phyloP scores from a whole-genome alignment of 2,797 vertebrate species.

The Myiotriccus ornatus region DNA sequence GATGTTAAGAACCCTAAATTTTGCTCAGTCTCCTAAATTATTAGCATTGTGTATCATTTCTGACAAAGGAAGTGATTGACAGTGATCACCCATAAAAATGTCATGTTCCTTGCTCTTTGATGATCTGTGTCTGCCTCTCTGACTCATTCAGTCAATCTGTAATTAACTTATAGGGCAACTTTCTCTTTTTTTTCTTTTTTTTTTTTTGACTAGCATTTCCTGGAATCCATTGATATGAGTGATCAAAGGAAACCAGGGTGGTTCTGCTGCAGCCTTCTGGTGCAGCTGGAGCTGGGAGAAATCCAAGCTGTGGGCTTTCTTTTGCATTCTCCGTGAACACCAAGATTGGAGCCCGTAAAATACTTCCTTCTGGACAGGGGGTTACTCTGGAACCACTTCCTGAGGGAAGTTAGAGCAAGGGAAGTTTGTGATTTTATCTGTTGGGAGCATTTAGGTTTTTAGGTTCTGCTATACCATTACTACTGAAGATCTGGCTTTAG shows the following conservation, averaged over 20 bases:
- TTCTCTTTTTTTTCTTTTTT: background rate
- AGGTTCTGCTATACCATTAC: background rate
- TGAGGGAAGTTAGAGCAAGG: background rate
- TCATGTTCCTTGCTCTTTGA: background rate
- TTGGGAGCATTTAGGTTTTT: background rate
- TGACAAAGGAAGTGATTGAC: background rate
- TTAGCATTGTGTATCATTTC: background rate
- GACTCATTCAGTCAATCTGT: background rate
- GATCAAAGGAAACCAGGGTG: background rate
- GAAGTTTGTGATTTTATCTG: background rate
- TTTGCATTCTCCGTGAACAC: background rate
- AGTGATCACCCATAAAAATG: background rate
- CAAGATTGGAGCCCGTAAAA: background rate
- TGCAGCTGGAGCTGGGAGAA: background rate
- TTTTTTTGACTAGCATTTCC: background rate
- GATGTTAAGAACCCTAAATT: background rate
- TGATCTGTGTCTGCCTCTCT: background rate
- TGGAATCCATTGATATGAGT: background rate
- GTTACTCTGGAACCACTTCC: background rate
- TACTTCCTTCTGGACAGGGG: background rate
- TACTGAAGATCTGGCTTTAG: background rate
- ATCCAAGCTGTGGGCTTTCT: background rate
- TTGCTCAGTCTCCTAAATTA: background rate
- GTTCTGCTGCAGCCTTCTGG: background rate
- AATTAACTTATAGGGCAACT: background rate